phyloP scores from a whole-genome alignment of 2,888 invertebrate genomes.

The Callosobruchus maculatus region DNA sequence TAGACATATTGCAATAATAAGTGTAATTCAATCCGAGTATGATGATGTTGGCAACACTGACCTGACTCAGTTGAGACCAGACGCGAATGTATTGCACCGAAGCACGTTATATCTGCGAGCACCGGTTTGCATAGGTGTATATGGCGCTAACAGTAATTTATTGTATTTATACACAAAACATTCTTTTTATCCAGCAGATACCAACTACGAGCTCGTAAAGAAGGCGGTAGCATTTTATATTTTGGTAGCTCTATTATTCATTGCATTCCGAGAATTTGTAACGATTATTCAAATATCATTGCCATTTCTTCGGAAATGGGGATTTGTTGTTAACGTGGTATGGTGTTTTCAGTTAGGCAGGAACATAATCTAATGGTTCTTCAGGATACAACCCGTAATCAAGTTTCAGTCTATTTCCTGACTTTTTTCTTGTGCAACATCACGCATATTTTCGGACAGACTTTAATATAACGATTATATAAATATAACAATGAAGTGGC shows the following conservation, averaged over 20 bases:
- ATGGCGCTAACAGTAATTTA: constrained; percentile 25
- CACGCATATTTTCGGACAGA: too few relatives aligned
- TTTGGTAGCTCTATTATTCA: constrained; percentile 20
- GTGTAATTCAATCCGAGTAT: too few relatives aligned
- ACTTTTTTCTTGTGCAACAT: too few relatives aligned
- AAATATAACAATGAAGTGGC: too few relatives aligned
- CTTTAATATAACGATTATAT: too few relatives aligned
- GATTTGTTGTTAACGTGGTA: constrained; percentile 1
- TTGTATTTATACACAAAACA: constrained; percentile 14
- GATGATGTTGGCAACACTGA: neutral
- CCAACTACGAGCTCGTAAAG: constrained; percentile 2
- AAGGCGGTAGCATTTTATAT: constrained; percentile 20
- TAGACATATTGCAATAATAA: too few relatives aligned
- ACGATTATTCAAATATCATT: constrained; percentile 29
- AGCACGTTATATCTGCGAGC: neutral
- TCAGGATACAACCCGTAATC: too few relatives aligned
- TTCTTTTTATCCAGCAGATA: neutral
- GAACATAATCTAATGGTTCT: neutral
- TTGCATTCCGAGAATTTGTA: constrained; percentile 28
- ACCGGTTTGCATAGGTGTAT: constrained; percentile 13
- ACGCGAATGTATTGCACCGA: neutral
- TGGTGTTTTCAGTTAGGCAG: neutral
- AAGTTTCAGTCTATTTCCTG: too few relatives aligned
- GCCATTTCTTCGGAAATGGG: constrained; percentile 14
- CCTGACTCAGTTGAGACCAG: neutral